These are phyloP conservation scores for Scaptodrosophila latifasciaeformis DNA, from an alignment of 2,888 invertebrate species.

Conservation along the genomic window DNA sequence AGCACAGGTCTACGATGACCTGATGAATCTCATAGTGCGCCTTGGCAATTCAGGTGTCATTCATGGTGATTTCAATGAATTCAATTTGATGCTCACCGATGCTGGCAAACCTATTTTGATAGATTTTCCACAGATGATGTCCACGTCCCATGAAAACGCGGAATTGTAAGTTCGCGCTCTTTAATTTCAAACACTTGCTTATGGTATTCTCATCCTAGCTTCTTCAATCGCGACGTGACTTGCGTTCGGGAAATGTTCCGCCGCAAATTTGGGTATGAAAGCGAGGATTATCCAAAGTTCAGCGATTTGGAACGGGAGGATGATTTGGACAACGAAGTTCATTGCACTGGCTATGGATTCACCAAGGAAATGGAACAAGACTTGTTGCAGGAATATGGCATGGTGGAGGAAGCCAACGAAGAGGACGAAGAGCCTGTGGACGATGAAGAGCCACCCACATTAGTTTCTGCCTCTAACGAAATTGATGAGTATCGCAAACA, in stretches of 20 bases:
- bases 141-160: constrained; percentile 93
- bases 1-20: constrained; percentile 89
- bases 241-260: constrained; percentile 94
- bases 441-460: constrained; percentile 38
- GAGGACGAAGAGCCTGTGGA: constrained; percentile 59
- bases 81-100: constrained; percentile 93
- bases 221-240: constrained; percentile 95
- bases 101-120: constrained; percentile 90
- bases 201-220: constrained; percentile 76
- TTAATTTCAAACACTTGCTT: not conserved
- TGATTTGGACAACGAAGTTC: constrained; percentile 89
- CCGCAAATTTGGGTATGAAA: constrained; percentile 91
- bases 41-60: constrained; percentile 97
- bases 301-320: constrained; percentile 85
- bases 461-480: constrained; percentile 62
- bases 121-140: constrained; percentile 99
- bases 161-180: constrained; percentile 79
- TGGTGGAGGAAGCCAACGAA: constrained; percentile 73
- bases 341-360: constrained; percentile 94
- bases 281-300: constrained; percentile 86
- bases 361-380: constrained; percentile 88
- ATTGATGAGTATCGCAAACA: constrained; percentile 71
- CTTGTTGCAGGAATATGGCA: constrained; percentile 79
- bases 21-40: constrained; percentile 93
- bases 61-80: constrained; percentile 99